Percentiles rank a stretch among this genome's conserved stretches.
Conservation (phyloP, 2,888 invertebrate genomes). For the Caenorhabditis uteleia region DNA sequence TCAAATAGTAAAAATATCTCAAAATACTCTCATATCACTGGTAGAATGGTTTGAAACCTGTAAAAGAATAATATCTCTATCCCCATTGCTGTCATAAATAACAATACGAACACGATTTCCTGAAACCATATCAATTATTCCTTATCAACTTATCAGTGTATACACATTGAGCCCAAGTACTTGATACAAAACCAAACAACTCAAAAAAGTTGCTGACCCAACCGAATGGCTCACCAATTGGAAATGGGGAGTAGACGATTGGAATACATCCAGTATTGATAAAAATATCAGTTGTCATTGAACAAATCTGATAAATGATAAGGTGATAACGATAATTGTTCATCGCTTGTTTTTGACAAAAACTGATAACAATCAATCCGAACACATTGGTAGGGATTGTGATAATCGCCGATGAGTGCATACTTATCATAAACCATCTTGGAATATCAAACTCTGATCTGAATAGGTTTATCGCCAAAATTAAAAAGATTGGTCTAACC, state of each 20-base stretch:
- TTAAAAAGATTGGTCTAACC: no score
- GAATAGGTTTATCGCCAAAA: no score
- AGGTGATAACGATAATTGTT: conserved; percentile 1
- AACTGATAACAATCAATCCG: conserved; percentile 1
- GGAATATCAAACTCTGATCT: not conserved
- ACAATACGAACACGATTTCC: conserved; percentile 15
- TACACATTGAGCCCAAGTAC: conserved; percentile 12
- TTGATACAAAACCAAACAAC: conserved; percentile 1
- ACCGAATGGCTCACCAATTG: conserved; percentile 4
- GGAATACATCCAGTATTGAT: conserved; percentile 3
- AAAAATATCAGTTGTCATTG: conserved; percentile 2
- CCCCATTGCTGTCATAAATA: conserved; percentile 21
- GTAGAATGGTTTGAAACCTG: conserved; percentile 21
- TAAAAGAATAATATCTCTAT: conserved; percentile 24
- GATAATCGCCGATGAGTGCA: conserved; percentile 2
- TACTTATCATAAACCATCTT: conserved; percentile 4
- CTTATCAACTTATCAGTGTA: no score
- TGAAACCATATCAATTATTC: no score
- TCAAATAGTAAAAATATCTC: not conserved
- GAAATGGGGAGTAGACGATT: conserved; percentile 3
- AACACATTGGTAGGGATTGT: conserved; percentile 8
- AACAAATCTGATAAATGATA: conserved; percentile 5
- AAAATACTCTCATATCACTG: not conserved
- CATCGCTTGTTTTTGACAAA: not conserved
- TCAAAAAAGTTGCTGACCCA: conserved; percentile 3